Conservation (phyloP, 2,113 vertebrate species). For the Amazona guildingii region DNA sequence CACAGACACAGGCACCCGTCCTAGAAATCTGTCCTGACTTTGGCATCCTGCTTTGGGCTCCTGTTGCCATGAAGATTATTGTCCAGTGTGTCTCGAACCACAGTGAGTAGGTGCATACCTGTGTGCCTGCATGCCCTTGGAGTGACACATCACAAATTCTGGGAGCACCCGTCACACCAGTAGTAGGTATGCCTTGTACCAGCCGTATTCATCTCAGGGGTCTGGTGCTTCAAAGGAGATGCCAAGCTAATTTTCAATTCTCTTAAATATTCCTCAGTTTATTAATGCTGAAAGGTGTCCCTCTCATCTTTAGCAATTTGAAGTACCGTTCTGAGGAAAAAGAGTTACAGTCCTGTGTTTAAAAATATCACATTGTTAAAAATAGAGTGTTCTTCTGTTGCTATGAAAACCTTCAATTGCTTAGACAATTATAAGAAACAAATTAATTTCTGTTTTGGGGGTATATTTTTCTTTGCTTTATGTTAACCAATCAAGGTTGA, state of each 20-base stretch:
- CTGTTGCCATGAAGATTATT: neutral
- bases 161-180: neutral
- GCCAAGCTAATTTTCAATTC: slow-evolving; percentile 54
- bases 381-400: neutral
- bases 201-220: neutral
- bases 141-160: neutral
- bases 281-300: slow-evolving; percentile 53
- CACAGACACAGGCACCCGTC: neutral
- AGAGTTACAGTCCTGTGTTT: neutral
- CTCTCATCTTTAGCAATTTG: slow-evolving; percentile 42
- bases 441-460: neutral
- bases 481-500: neutral
- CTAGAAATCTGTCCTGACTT: neutral
- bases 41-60: neutral
- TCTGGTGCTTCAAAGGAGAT: slow-evolving; percentile 55
- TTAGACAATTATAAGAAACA: neutral
- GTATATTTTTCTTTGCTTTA: neutral
- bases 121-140: neutral
- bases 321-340: slow-evolving; percentile 4
- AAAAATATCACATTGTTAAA: neutral
- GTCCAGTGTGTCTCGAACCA: accelerated
- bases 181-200: neutral
- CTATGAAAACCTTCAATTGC: neutral
- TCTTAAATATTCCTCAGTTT: slow-evolving; percentile 64
- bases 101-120: accelerated